These are phyloP conservation scores for Thera britannica DNA, from an alignment of 2,888 invertebrate genomes.

Conservation along the genomic window DNA sequence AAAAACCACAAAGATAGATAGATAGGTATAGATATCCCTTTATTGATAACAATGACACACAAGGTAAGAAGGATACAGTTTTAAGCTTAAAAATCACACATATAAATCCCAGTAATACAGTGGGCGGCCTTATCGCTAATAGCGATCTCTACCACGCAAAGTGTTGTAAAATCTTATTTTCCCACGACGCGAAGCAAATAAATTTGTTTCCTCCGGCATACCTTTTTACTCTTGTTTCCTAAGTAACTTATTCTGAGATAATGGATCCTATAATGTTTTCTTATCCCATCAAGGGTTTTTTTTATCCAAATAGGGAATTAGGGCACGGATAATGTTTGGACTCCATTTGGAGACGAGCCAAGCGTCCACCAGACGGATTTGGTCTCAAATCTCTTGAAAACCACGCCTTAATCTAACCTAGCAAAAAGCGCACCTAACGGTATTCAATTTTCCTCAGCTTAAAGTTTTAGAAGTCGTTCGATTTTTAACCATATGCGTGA, in stretches of 20 bases:
- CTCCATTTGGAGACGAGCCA: conserved; percentile 72
- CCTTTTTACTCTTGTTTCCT: neutral
- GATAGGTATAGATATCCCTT: too few species aligned
- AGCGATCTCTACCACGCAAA: neutral
- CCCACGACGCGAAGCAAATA: neutral
- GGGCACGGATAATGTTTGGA: conserved; percentile 66
- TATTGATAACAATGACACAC: too few species aligned
- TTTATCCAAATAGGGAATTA: conserved; percentile 68
- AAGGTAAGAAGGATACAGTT: too few species aligned
- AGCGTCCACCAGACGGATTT: conserved; percentile 58
- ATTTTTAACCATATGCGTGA: too few species aligned
- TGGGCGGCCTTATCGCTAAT: neutral
- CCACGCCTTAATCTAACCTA: conserved; percentile 53
- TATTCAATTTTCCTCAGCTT: conserved; percentile 34
- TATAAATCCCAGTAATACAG: too few species aligned
- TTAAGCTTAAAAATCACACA: too few species aligned
- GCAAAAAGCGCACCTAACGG: conserved; percentile 48
- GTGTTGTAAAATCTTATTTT: neutral
- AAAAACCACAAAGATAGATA: too few species aligned
- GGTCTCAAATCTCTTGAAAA: conserved; percentile 68
- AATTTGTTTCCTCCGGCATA: neutral
- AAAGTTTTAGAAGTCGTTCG: neutral
- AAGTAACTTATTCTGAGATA: conserved; percentile 26
- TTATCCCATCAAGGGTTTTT: conserved; percentile 59
- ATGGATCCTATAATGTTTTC: conserved; percentile 31